Evolutionary conservation across 1,140 invertebrate species (phyloP).

Genomic region (Helicoverpa armigera): DNA sequence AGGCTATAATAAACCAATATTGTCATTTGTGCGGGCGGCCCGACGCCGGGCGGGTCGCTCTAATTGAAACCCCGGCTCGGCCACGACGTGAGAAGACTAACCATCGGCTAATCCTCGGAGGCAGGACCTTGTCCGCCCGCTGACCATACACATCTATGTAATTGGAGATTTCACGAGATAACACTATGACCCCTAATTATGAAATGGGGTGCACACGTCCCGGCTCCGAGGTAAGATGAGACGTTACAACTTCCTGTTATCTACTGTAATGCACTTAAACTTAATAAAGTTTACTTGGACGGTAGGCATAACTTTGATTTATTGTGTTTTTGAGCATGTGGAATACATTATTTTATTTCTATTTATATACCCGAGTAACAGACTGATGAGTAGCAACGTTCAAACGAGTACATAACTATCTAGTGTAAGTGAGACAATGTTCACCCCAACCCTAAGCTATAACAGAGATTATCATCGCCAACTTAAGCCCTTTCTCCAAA

Average conservation of each 20-base stretch:
- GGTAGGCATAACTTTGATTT: neutral
- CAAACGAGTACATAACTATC: constrained; percentile 35
- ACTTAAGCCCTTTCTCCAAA: constrained; percentile 62
- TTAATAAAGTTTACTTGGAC: neutral
- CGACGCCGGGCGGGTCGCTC: constrained; percentile 58
- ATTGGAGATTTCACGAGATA: constrained; percentile 85
- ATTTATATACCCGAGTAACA: neutral
- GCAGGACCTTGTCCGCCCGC: constrained; percentile 52
- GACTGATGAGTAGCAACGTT: constrained; percentile 2
- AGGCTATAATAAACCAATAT: constrained; percentile 73
- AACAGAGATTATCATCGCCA: constrained; percentile 67
- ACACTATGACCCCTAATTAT: constrained; percentile 80
- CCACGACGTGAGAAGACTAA: constrained; percentile 74
- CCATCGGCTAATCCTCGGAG: constrained; percentile 64
- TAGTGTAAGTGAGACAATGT: constrained; percentile 29
- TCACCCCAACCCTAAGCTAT: constrained; percentile 55
- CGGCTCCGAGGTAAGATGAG: constrained; percentile 43
- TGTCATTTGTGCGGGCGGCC: constrained; percentile 58
- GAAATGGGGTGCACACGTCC: constrained; percentile 58
- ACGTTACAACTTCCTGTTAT: constrained; percentile 44
- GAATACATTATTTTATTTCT: neutral
- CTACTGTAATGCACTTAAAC: constrained; percentile 34
- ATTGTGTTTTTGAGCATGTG: neutral
- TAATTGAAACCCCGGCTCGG: constrained; percentile 75
- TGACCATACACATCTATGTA: constrained; percentile 64